Conservation (phyloP, 2,888 invertebrate species). For the Dicycla oo region DNA sequence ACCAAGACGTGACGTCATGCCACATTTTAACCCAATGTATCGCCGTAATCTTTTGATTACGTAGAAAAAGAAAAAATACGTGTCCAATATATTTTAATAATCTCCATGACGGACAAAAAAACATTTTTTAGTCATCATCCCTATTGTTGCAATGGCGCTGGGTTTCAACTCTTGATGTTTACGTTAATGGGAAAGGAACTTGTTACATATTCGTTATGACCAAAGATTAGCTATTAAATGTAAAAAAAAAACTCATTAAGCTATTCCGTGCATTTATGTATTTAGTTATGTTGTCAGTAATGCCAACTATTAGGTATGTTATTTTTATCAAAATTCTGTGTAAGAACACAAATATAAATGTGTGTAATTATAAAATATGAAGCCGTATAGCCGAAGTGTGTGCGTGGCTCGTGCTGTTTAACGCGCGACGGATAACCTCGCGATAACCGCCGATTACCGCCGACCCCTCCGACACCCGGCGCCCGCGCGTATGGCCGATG, state of each 20-base stretch:
- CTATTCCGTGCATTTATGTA: too few species aligned
- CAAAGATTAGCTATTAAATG: background rate
- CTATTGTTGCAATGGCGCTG: background rate
- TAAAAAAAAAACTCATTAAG: too few species aligned
- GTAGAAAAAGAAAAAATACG: too few species aligned
- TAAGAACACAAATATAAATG: conserved; percentile 18
- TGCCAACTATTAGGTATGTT: too few species aligned
- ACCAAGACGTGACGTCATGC: too few species aligned
- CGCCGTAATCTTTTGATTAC: too few species aligned
- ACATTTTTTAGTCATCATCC: too few species aligned
- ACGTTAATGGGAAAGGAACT: background rate
- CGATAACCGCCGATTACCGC: conserved; percentile 68
- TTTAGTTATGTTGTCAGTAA: too few species aligned
- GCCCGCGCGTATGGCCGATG: conserved; percentile 19
- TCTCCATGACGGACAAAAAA: too few species aligned
- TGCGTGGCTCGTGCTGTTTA: conserved; percentile 73
- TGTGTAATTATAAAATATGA: conserved; percentile 39
- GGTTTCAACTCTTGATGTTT: background rate
- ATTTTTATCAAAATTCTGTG: background rate
- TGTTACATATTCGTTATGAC: background rate
- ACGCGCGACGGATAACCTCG: conserved; percentile 67
- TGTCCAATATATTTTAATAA: too few species aligned
- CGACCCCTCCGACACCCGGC: conserved; percentile 56
- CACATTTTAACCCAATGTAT: too few species aligned
- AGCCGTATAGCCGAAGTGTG: conserved; percentile 30